Evolutionary conservation across 2,113 vertebrate genomes (phyloP), one percentile per base, ranked within the genome.

Genomic region (Alaudala cheleensis): DNA sequence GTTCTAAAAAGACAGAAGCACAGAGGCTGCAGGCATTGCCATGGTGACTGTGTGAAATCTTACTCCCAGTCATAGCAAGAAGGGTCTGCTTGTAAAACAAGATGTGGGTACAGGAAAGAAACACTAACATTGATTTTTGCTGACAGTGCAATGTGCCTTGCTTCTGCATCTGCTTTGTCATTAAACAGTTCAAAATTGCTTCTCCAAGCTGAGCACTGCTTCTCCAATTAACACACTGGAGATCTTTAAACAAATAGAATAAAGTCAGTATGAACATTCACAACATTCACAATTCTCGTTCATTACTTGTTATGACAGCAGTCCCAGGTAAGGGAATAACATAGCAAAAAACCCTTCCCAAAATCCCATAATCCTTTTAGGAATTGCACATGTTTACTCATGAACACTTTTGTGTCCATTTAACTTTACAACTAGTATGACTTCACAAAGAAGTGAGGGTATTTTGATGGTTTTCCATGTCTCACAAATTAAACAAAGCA

Each of bases 1-100:
- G 83, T 88, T 92, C 78, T 74, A 95, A 81, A 86, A 77, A 66
- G 70, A 42, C 28, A 80, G 83, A 70, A 86, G 88, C 65, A 54
- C 19, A 44, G 67, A 72, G 37, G 15, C n/a, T 53, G 60, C 14
- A 21, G 11, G 14, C 60, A 88, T 51, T 88, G 77, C 77, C 61
- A 86, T 53, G 61, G 86, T 81, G 86, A 94, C 69, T 74, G n/a
- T 24, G 56, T 24, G 56, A 88, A 81, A 90, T 50, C 51, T 47
- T 34, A 49, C 11, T 84, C 53, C 37, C 61, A 61, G 77, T 12
- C 72, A 84, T 0, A 81, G 56, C 33, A 81, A 84, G 64, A 34
- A 90, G n/a, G 74, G 37, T 39, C 42, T 86, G 37, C 72, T 84
- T 58, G 50, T 51, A 47, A 88, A 60, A 44, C 44, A 85, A 84